Evolutionary conservation across 2,888 invertebrate species (phyloP), one percentile per base, ranked within the genome.

Genomic region (Alloplasta piceator): DNA sequence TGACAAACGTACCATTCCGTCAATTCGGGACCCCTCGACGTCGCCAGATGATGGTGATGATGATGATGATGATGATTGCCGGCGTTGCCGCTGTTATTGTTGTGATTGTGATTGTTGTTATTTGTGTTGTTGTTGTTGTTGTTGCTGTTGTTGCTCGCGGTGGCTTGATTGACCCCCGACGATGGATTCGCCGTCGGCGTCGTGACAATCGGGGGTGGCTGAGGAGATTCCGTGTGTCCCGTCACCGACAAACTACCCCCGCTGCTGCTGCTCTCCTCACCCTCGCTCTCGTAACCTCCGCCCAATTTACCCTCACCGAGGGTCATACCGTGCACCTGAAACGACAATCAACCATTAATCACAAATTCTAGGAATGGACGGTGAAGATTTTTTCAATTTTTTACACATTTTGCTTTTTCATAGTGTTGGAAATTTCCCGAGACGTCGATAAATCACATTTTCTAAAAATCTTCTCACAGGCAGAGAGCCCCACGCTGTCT

Each of bases 1-100:
- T 97, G 97, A 86, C 97, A 96, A 73, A 97, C 95, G 92, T 97
- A 97, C 94, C 97, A 96, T 85, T 97, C 97, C 88, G 94, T 94
- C 83, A 96, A 91, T 90, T 96, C 95, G n/a, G 96, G 87, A 63
- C 86, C 87, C 63, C 90, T 86, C 12, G 73, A 94, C 87, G 95
- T 89, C 70, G 92, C 91, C 73, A 92, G 92, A 85, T 92, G 92
- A 84, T 92, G 92, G 84, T 88, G 87, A 82, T 82, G 80, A 36
- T 74, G 81, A 60, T 86, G 87, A 76, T 91, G 91, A 86, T 14
- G 92, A 90, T 86, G 89, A 92, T 88, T 92, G 92, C 63, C 92
- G 89, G 56, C 92, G 87, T 84, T 92, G 92, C 84, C 92, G 92
- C 84, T 92, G 88, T 58, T 91, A 85, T 71, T 86, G 84, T 68